Evolutionary conservation across 2,888 invertebrate species (phyloP), one percentile per base, ranked within the genome.

Genomic region (Drosophila rellima): DNA sequence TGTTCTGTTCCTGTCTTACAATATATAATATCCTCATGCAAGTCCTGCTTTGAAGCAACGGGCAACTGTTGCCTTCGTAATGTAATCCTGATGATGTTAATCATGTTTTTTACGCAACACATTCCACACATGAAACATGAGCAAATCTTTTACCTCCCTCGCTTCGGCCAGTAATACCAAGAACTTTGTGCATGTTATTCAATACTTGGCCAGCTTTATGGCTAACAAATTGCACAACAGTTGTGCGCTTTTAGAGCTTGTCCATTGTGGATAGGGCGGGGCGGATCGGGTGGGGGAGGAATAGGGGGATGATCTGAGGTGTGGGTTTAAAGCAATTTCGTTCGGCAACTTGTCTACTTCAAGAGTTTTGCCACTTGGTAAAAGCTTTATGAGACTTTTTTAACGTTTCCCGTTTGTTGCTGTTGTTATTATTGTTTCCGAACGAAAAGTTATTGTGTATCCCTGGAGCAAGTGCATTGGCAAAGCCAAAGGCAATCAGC

Each of bases 191-290:
- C 42, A 62, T 72, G 71, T 74, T 76, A 82, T 67, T 74, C 82
- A 82, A 84, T 72, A 67, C 66, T 60, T 70, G 65, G 18, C 40
- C 59, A 63, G 50, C 70, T 78, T 78, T 65, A 71, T 48, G 62
- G 52, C 62, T 51, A 72, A 79, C 80, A 84, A 82, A 84, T 77
- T 82, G 80, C 69, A 66, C 72, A 82, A 77, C 74, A 77, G 74
- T 78, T 81, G 74, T 69, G 64, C 65, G 77, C 72, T 70, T 65
- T 69, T 68, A 69, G 72, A 54, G 63, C 61, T 68, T 62, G 13
- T 40, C 50, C 56, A 59, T 67, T 74, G 73, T 33, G 1, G 17
- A n/a, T 1, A 11, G 1, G 10, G 31, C 35, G 35, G n/a, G 3
- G 6, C 5, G 6, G 20, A 5, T 0, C n/a, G 7, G 11, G n/a